Evolutionary conservation across 2,797 vertebrate genomes (phyloP), one percentile per base, ranked within the genome.

Genomic region (Oreonectes daqikongensis): DNA sequence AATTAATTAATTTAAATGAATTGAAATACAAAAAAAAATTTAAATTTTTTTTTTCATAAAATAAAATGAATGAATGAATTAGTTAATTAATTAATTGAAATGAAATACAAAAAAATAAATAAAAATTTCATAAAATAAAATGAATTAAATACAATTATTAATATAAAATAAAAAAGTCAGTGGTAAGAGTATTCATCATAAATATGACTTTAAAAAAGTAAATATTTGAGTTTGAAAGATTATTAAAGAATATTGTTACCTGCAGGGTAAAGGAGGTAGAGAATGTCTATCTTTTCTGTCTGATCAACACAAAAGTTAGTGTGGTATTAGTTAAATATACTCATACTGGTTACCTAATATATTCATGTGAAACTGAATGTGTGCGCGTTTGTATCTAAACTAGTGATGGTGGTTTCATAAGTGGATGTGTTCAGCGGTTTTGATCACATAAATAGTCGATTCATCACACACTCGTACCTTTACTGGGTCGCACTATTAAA

Each of bases 231-330:
- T 9, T 35, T 10, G 2, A 35, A 35, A 22, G 17, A 32, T n/a
- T n/a, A n/a, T n/a, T 60, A 32, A 30, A n/a, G n/a, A 32, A 18
- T 40, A n/a, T 3, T 46, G 76, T 90, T 77, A 94, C 93, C 30
- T 0, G 77, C 83, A 74, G 5, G 93, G 93, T 83, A 94, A 83
- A 69, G 89, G 88, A 17, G 93, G 93, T 40, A 94, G 88, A 69
- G 90, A 87, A 40, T 4, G 11, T 72, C 82, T 85, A 0, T 44
- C 1, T 52, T 91, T 87, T 86, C 87, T 87, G 26, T 87, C 92
- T 94, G 81, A 69, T 78, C 86, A 28, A 86, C 78, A 7, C n/a
- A 79, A 55, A 79, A 1, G 1, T 63, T 26, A 57, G 63, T 61
- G 40, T 14, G 1, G 24, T 74, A 42, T 17, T 35, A 0, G 1